Conservation (phyloP, 2,113 vertebrate species). For the Saguinus midas region DNA sequence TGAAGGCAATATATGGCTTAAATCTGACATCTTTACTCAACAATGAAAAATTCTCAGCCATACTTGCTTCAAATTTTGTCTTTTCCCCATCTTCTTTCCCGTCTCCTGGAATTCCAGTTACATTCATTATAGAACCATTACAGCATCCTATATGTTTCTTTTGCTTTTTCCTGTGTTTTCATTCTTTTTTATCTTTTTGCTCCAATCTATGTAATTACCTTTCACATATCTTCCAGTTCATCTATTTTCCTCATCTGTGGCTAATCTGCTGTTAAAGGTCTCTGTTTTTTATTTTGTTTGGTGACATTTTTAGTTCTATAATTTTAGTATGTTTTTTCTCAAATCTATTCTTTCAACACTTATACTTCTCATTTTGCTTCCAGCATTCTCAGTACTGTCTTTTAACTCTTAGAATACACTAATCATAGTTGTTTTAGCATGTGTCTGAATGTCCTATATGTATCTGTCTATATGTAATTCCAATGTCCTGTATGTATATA, state of each 20-base stretch:
- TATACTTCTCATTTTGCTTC: background rate
- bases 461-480: background rate
- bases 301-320: background rate
- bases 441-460: background rate
- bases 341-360: background rate
- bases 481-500: background rate
- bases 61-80: background rate
- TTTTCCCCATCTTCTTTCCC: background rate
- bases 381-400: background rate
- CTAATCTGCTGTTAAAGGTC: background rate
- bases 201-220: background rate
- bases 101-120: background rate
- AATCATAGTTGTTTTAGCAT: background rate
- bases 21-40: background rate
- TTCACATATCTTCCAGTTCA: background rate
- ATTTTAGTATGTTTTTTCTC: background rate
- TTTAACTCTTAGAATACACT: background rate
- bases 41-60: background rate
- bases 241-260: background rate
- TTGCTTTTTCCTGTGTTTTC: background rate
- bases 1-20: background rate
- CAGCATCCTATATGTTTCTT: background rate
- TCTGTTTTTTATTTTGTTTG: background rate
- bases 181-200: background rate
- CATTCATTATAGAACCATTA: background rate